Evolutionary conservation across 2,797 vertebrate species (phyloP), one percentile per base, ranked within the genome.

Genomic region (Tapera naevia): DNA sequence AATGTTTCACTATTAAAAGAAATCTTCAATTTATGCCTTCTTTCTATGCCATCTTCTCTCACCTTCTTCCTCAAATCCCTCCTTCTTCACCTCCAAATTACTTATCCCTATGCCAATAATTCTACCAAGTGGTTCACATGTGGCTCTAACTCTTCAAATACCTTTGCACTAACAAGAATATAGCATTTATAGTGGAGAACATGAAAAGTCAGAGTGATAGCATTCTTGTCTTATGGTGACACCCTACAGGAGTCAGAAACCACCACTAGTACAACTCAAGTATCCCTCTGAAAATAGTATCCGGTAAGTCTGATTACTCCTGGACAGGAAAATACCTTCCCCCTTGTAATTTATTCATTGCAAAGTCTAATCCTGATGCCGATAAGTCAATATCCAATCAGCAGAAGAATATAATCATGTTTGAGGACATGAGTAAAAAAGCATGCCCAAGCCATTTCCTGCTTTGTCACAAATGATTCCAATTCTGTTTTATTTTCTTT

Each of bases 401-500:
- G 50, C 37, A 93, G 13, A 92, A 87, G n/a, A 95, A 92, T 27
- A 91, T 83, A 95, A 60, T 93, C 86, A 62, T 81, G 37, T 92
- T 82, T 82, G 69, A 92, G 83, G 67, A 88, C 60, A 67, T 91
- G 65, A 93, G 53, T 51, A 95, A 53, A 48, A 86, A 94, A 91
- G 89, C 81, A 71, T 67, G 62, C n/a, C 90, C 61, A 84, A 89
- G 56, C 56, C 92, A 95, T 96, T 95, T 97, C 84, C 84, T 93
- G 90, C 73, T 96, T 96, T 97, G 81, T 91, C 71, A 92, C 32
- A 94, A 92, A 72, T 88, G 48, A 93, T 82, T 96, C 43, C 60
- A 83, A 53, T 13, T 57, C 12, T 4, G 5, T 84, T 83, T 90
- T 43, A 32, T 83, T 88, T 88, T 93, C 33, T 91, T 96, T 93